Evolutionary conservation across 2,888 invertebrate species (phyloP).

Genomic region (Didymodactylos carnosus): DNA sequence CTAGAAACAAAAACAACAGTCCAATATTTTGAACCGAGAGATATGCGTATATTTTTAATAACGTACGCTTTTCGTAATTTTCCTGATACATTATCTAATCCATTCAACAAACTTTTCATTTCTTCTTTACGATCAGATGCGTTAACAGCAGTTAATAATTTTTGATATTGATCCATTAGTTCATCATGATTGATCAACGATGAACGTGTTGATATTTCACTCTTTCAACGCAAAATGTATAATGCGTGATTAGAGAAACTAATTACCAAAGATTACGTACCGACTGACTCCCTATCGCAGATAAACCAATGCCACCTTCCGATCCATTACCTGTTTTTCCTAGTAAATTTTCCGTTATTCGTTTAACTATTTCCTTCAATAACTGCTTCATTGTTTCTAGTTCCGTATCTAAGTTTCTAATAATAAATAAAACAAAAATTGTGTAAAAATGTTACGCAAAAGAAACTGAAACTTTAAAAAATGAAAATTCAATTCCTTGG

Average conservation of each 20-base stretch:
- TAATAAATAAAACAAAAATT: not conserved
- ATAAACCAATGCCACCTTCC: not conserved
- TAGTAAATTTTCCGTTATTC: constrained; percentile 6
- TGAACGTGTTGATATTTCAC: not conserved
- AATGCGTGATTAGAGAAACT: not conserved
- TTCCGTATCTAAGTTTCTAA: constrained; percentile 10
- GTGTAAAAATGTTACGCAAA: no score
- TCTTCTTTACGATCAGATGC: not conserved
- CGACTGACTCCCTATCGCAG: not conserved
- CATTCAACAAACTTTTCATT: not conserved
- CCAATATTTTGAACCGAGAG: not conserved
- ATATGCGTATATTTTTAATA: not conserved
- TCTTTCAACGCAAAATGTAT: no score
- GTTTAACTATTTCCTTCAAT: constrained; percentile 4
- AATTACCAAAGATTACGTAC: not conserved
- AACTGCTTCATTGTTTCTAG: constrained; percentile 9
- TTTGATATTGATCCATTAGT: constrained; percentile 7
- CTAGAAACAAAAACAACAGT: not conserved
- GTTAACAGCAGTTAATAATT: constrained; percentile 9
- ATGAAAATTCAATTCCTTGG: no score
- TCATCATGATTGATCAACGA: constrained; percentile 1
- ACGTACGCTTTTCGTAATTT: not conserved
- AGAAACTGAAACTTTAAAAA: not conserved
- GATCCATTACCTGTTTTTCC: not conserved
- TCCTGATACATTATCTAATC: not conserved